These are phyloP conservation scores for Amphiduros pacificus DNA, from an alignment of 2,888 invertebrate species.

Conservation along the genomic window DNA sequence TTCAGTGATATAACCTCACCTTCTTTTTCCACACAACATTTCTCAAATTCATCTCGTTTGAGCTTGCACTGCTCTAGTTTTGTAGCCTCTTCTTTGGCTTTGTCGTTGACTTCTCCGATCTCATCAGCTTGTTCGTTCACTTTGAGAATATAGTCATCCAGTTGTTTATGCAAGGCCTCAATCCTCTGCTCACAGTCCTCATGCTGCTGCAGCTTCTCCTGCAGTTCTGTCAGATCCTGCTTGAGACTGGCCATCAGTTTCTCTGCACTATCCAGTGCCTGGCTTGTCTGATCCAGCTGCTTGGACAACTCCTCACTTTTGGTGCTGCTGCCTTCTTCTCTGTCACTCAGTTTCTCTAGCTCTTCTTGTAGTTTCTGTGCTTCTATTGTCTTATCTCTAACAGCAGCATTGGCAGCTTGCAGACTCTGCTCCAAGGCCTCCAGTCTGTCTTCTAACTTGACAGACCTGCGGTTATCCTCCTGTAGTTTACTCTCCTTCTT, in stretches of 20 bases:
- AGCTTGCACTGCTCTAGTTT: background rate
- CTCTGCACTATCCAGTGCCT: background rate
- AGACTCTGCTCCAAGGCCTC: slow-evolving; percentile 4
- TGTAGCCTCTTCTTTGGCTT: background rate
- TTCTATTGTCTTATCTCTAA: slow-evolving; percentile 6
- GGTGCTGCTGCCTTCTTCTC: background rate
- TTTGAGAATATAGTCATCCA: slow-evolving; percentile 24
- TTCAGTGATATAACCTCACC: background rate
- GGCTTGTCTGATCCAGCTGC: background rate
- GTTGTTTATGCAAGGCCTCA: slow-evolving; percentile 10
- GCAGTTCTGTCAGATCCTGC: background rate
- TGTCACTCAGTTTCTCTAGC: background rate
- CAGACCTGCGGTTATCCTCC: background rate
- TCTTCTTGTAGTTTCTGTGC: background rate
- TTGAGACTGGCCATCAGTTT: background rate
- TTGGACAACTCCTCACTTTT: background rate
- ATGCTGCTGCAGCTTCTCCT: background rate
- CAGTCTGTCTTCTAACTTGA: slow-evolving; percentile 6
- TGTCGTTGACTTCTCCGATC: slow-evolving; percentile 18
- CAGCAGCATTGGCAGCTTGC: slow-evolving; percentile 4
- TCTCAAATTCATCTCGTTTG: background rate
- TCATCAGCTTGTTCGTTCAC: slow-evolving; percentile 25
- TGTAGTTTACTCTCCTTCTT: background rate
- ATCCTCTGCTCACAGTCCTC: background rate
- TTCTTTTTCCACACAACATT: slow-evolving; percentile 1